These are phyloP conservation scores for Python bivittatus DNA, from an alignment of 2,113 vertebrate species.

Conservation along the genomic window DNA sequence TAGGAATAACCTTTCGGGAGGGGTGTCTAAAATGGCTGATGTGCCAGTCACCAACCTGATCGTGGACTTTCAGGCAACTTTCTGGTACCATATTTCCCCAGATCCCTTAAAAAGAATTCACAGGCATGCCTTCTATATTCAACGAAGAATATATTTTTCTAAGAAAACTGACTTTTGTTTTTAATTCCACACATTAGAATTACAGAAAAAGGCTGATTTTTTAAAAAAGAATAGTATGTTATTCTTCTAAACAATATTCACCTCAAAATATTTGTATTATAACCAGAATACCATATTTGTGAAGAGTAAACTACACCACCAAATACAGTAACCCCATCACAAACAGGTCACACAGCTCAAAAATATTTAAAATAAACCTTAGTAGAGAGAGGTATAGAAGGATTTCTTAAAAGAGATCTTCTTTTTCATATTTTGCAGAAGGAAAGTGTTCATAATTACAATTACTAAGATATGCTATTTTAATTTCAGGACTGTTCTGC, in stretches of 20 bases:
- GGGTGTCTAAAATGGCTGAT: neutral
- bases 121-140: neutral
- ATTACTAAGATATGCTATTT: neutral
- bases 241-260: too few species aligned
- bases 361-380: neutral
- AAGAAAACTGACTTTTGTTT: neutral
- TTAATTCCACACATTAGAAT: neutral
- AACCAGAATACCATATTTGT: too few species aligned
- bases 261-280: too few species aligned
- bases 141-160: neutral
- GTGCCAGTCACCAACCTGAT: neutral
- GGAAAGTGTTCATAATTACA: neutral
- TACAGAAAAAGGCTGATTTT: too few species aligned
- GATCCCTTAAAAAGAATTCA: neutral
- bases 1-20: neutral
- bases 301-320: too few species aligned
- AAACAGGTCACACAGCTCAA: too few species aligned
- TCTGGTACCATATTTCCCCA: neutral
- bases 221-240: too few species aligned
- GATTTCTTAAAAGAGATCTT: neutral
- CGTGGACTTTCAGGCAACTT: neutral
- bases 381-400: neutral
- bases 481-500: neutral
- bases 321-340: too few species aligned
- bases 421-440: neutral